Base-by-base conservation (phyloP, 2,797 vertebrate species). In the Tragopan temminckii region DNA sequence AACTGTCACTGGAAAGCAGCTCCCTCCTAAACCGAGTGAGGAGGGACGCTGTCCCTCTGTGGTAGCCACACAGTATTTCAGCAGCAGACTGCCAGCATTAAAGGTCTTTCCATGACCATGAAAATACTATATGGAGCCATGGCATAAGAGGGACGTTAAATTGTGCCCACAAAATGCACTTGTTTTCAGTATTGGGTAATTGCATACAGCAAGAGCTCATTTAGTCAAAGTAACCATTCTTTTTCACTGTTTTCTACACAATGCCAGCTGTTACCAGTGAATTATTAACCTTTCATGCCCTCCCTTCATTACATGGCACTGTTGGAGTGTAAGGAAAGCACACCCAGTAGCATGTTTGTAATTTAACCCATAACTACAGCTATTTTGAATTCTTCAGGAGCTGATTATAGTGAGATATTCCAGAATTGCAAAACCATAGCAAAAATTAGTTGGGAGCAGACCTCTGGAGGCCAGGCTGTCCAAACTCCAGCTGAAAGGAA, bases 241-340 rank as follows among this genome's bases (percentile, higher is more conserved):
- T 42, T 72, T 75, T 69, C 20, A 6, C 20, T 36, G 4, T 64
- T 50, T 25, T 33, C 69, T 29, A 29, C 31, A 8, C 13, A 40
- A 17, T 55, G 77, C 35, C 82, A 83, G 78, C 46, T 90, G 59
- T 75, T 93, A 77, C 55, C 80, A 79, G n/a, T 68, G 50, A 87
- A 88, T 87, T 36, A 62, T 5, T 62, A 76, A 36, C 18, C 7
- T 71, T 92, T 70, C 21, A 55, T 89, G 45, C 62, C 29, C 69
- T 89, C 31, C 13, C 25, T 85, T 24, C 40, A 24, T 69, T 46
- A n/a, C 66, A 45, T 9, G 25, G 13, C 43, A 36, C 48, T 19
- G 24, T 1, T 53, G 42, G 40, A 77, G 45, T 5, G 10, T n/a
- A 42, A 64, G 36, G 7, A 81, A 62, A 93, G 29, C 21, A n/a